A percentile compares a stretch with the other conserved stretches of the same genome.
phyloP scores from a whole-genome alignment of 2,797 vertebrate species.

The Falco peregrinus region DNA sequence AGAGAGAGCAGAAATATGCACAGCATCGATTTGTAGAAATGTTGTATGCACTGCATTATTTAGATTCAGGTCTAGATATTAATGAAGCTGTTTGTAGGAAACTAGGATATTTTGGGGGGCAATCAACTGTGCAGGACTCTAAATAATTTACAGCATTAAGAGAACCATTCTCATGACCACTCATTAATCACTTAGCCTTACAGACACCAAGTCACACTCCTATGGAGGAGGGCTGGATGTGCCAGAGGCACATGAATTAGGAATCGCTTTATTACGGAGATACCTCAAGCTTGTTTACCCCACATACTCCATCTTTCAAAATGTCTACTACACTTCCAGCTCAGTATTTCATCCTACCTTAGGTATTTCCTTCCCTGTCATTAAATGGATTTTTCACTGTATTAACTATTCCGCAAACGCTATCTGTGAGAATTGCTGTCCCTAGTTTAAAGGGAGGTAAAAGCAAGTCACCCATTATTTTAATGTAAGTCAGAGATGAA shows the following conservation, averaged over 20 bases:
- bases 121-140: conserved; percentile 40
- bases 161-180: conserved; percentile 8
- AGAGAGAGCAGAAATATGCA: background rate
- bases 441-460: background rate
- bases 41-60: background rate
- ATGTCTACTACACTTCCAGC: background rate
- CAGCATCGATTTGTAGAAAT: background rate
- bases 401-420: background rate
- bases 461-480: background rate
- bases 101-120: conserved; percentile 35
- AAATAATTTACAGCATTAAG: conserved; percentile 51
- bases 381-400: conserved; percentile 17
- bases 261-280: conserved; percentile 51
- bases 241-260: conserved; percentile 43
- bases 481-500: background rate
- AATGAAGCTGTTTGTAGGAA: conserved; percentile 49
- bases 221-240: background rate
- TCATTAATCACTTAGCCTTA: conserved; percentile 15
- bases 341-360: conserved; percentile 9
- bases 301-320: conserved; percentile 38
- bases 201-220: background rate
- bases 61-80: conserved; percentile 1
- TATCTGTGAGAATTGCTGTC: background rate
- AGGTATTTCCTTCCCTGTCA: background rate
- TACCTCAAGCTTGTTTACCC: conserved; percentile 50